These are phyloP conservation scores for Argyresthia goedartella DNA, from an alignment of 2,888 invertebrate species.

Conservation along the genomic window DNA sequence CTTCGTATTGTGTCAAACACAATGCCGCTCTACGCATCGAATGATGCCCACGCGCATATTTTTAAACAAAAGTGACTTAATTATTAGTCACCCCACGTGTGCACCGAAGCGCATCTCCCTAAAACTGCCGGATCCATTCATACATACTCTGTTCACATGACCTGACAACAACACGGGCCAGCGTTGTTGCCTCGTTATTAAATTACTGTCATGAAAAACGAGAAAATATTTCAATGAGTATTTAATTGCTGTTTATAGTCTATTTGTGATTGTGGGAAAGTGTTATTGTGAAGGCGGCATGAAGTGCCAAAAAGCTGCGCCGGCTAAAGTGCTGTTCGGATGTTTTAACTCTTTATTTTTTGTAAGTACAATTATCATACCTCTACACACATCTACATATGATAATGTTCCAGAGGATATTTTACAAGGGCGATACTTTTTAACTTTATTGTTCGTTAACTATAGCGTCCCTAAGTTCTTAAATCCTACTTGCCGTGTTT, in stretches of 20 bases:
- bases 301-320: constrained; percentile 55
- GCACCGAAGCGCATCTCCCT: constrained; percentile 67
- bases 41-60: constrained; percentile 50
- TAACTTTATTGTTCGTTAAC: too few relatives aligned
- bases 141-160: constrained; percentile 8
- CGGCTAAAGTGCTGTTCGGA: constrained; percentile 76
- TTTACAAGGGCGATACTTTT: too few relatives aligned
- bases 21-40: constrained; percentile 17
- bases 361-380: too few relatives aligned
- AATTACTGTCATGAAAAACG: too few relatives aligned
- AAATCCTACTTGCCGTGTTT: too few relatives aligned
- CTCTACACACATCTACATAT: too few relatives aligned
- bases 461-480: too few relatives aligned
- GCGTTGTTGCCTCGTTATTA: too few relatives aligned
- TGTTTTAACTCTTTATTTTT: constrained; percentile 76
- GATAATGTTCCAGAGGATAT: too few relatives aligned
- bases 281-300: constrained; percentile 18
- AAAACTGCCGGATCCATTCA: constrained; percentile 65
- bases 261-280: not conserved
- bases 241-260: too few relatives aligned
- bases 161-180: constrained; percentile 15
- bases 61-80: constrained; percentile 64
- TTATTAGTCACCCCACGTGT: constrained; percentile 70
- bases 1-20: too few relatives aligned
- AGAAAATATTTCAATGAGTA: too few relatives aligned